Percentiles rank a stretch among this genome's conserved stretches.
phyloP scores from a whole-genome alignment of 2,113 vertebrate genomes.

The Azemiops feae region DNA sequence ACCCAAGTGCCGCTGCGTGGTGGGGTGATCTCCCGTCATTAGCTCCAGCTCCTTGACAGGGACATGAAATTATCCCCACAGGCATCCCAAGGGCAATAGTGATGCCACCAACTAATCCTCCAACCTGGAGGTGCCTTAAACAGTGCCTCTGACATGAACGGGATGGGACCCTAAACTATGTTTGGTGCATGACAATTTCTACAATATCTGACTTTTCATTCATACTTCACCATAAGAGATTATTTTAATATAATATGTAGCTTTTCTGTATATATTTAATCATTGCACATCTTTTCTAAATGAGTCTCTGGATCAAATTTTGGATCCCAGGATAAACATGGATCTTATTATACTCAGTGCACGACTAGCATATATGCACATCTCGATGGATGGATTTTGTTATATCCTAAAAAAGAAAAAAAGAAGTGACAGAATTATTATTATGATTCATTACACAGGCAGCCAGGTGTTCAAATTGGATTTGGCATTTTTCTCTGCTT shows the following conservation, averaged over 20 bases:
- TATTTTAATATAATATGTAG: background rate
- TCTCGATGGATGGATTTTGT: background rate
- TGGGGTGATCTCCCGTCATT: too few relatives aligned
- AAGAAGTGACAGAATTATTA: background rate
- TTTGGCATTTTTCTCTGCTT: too few relatives aligned
- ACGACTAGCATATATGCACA: background rate
- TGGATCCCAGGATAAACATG: background rate
- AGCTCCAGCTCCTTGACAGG: too few relatives aligned
- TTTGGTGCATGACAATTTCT: background rate
- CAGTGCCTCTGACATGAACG: too few relatives aligned
- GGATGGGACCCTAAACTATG: background rate
- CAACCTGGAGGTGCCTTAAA: too few relatives aligned
- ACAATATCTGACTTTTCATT: background rate
- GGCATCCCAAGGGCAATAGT: too few relatives aligned
- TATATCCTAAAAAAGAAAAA: background rate
- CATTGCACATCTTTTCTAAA: background rate
- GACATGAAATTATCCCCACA: too few relatives aligned
- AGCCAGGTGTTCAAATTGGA: too few relatives aligned
- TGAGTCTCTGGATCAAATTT: background rate
- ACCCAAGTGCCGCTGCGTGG: too few relatives aligned
- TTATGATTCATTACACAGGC: too few relatives aligned
- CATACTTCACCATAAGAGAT: background rate
- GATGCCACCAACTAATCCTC: too few relatives aligned
- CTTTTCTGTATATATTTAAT: background rate
- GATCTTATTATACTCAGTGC: background rate